A percentile compares a stretch with the other conserved stretches of the same genome.
Evolutionary conservation across 2,888 invertebrate genomes (phyloP).

Genomic region (Hypomecis punctinalis): DNA sequence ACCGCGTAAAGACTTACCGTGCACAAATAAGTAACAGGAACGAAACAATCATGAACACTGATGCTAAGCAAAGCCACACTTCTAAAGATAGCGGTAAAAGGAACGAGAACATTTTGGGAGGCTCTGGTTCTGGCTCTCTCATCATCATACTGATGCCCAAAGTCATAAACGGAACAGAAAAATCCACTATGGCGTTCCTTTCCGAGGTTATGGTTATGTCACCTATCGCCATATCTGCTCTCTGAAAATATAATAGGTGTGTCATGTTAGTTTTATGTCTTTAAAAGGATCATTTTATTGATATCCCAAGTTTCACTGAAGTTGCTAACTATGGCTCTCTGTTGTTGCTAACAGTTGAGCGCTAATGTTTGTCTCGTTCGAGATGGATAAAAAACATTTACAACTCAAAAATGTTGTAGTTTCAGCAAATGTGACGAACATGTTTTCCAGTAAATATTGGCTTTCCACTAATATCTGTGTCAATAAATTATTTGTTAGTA

Average conservation of each 20-base stretch:
- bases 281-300: background rate
- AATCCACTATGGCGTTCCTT: constrained; percentile 94
- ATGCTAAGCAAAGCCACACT: constrained; percentile 95
- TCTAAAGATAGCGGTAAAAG: constrained; percentile 92
- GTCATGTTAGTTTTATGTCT: background rate
- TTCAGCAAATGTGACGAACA: too few species aligned
- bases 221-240: constrained; percentile 96
- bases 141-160: constrained; percentile 95
- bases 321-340: too few species aligned
- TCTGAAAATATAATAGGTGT: constrained; percentile 86
- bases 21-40: constrained; percentile 93
- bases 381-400: too few species aligned
- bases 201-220: constrained; percentile 97
- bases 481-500: too few species aligned
- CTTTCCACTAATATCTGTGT: too few species aligned
- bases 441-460: too few species aligned
- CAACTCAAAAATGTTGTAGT: too few species aligned
- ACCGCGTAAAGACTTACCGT: constrained; percentile 75
- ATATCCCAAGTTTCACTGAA: background rate
- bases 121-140: constrained; percentile 89
- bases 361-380: too few species aligned
- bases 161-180: constrained; percentile 98
- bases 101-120: constrained; percentile 95
- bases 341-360: too few species aligned
- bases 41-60: constrained; percentile 93